A percentile compares a stretch with the other conserved stretches of the same genome.
Evolutionary conservation across 2,113 vertebrate genomes (phyloP).

Genomic region (Mionectes macconnelli): DNA sequence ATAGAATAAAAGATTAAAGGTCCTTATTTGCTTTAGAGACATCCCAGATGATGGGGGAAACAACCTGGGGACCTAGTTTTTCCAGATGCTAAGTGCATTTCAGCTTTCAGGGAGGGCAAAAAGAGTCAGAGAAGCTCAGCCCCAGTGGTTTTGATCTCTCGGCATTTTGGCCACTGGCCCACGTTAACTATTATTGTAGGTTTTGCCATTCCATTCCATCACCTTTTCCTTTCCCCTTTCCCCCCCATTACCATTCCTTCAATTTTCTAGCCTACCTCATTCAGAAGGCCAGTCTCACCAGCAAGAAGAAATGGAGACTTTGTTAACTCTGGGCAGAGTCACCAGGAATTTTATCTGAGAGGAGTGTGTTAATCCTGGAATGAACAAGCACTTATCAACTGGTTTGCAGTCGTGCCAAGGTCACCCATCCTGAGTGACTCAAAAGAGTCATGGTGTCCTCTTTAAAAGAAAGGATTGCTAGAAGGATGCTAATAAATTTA

Average conservation of each 20-base stretch:
- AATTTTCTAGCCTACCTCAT: not conserved
- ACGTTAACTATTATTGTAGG: not conserved
- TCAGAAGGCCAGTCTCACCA: not conserved
- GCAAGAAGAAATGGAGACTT: not conserved
- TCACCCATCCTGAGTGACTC: not conserved
- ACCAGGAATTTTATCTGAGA: not conserved
- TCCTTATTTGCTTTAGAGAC: not conserved
- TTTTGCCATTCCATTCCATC: not conserved
- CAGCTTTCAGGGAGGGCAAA: not conserved
- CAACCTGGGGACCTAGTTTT: not conserved
- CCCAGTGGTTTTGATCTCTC: not conserved
- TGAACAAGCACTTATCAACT: not conserved
- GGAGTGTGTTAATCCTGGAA: not conserved
- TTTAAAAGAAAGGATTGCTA: not conserved
- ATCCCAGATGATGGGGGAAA: not conserved
- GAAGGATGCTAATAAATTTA: not conserved
- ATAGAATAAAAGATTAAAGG: conserved; percentile 31
- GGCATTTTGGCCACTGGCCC: not conserved
- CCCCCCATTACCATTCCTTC: not conserved
- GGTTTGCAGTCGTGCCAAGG: not conserved
- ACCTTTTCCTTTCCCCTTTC: not conserved
- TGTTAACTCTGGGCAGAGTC: not conserved
- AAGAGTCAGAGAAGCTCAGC: not conserved
- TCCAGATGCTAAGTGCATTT: not conserved
- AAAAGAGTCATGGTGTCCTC: not conserved